Evolutionary conservation across 2,797 vertebrate genomes (phyloP).

Genomic region (Poeciliopsis gracilis): DNA sequence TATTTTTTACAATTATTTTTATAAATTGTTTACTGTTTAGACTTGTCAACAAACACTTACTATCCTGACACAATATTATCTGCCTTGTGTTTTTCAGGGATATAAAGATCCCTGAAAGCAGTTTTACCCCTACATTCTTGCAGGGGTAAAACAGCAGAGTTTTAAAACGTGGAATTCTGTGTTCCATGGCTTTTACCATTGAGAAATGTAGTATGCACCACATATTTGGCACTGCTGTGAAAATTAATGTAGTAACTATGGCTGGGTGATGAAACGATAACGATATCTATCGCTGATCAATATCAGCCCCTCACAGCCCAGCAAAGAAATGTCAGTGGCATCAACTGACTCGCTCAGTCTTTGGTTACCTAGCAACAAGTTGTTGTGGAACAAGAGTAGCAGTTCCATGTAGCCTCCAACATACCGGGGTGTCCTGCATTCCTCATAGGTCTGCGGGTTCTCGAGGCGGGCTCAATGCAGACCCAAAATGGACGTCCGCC

Average conservation of each 20-base stretch:
- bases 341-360: neutral
- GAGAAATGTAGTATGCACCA: neutral
- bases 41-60: neutral
- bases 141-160: no score
- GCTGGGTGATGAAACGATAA: neutral
- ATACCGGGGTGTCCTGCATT: neutral
- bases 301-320: neutral
- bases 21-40: neutral
- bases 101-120: neutral
- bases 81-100: neutral
- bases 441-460: neutral
- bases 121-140: neutral
- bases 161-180: neutral
- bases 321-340: neutral
- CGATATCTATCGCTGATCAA: neutral
- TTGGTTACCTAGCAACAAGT: neutral
- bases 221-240: neutral
- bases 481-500: neutral
- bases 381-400: neutral
- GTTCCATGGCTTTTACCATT: neutral
- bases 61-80: neutral
- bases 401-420: neutral
- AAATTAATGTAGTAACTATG: neutral
- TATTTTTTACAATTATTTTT: neutral
- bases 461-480: neutral